Conservation (phyloP, 2,797 vertebrate genomes). For the Sylvia borin region DNA sequence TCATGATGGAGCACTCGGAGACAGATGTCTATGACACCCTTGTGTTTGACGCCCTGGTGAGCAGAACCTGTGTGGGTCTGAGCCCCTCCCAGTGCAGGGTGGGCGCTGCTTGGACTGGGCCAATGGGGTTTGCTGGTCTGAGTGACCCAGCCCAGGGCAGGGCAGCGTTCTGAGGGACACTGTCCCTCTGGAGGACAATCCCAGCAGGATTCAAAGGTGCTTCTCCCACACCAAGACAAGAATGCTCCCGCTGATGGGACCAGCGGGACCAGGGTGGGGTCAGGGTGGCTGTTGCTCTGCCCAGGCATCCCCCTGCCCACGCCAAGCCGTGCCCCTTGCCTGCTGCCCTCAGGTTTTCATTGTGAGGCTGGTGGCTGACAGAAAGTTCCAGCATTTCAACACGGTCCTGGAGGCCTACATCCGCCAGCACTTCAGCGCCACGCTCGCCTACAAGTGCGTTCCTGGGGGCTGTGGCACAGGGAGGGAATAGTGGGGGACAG, state of each 20-base stretch:
- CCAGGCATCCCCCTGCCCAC: accelerated
- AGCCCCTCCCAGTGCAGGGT: neutral
- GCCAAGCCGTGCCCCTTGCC: accelerated
- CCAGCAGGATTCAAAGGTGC: neutral
- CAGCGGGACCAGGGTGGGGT: too few species aligned
- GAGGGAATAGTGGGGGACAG: neutral
- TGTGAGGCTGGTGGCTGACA: slow-evolving; percentile 54
- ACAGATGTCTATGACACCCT: slow-evolving; percentile 39
- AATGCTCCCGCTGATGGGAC: accelerated
- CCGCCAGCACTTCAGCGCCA: slow-evolving; percentile 67
- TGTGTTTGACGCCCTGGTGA: slow-evolving; percentile 65
- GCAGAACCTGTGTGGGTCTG: neutral
- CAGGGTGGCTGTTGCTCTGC: neutral
- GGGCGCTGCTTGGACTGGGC: neutral
- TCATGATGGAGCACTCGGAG: slow-evolving; percentile 70
- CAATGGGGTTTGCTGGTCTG: accelerated
- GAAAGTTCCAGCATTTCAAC: slow-evolving; percentile 70
- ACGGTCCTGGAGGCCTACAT: slow-evolving; percentile 66
- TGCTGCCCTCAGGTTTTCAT: slow-evolving; percentile 51
- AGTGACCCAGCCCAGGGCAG: neutral
- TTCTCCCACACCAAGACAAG: neutral
- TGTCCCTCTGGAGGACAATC: neutral
- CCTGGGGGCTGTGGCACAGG: accelerated
- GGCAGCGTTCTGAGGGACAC: neutral
- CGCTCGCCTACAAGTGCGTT: slow-evolving; percentile 52